phyloP scores from a whole-genome alignment of 1,140 invertebrate genomes.

The Anthonomus grandis region DNA sequence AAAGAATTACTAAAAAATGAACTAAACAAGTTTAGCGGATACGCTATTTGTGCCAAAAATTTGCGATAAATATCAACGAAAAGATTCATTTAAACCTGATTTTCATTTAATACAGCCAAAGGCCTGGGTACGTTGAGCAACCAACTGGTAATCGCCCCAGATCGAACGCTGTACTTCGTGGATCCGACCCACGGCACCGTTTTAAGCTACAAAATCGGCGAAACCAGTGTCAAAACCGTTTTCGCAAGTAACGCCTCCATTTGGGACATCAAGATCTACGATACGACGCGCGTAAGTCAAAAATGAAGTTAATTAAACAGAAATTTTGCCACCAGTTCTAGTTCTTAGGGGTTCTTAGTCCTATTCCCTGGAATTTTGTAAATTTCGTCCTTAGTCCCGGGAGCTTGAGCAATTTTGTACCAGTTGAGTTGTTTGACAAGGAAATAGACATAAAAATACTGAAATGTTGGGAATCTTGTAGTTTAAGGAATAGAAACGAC shows the following conservation, averaged over 20 bases:
- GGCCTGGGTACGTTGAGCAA: constrained; percentile 67
- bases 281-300: constrained; percentile 43
- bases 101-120: constrained; percentile 42
- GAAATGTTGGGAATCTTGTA: too few species aligned
- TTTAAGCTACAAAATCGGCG: constrained; percentile 49
- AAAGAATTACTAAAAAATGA: too few species aligned
- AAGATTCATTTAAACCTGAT: not conserved
- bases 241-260: constrained; percentile 56
- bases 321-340: too few species aligned
- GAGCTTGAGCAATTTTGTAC: too few species aligned
- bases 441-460: too few species aligned
- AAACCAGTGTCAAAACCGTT: constrained; percentile 47
- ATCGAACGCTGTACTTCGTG: constrained; percentile 67
- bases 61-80: not conserved
- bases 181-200: constrained; percentile 62
- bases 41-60: too few species aligned
- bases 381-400: too few species aligned
- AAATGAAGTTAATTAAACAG: constrained; percentile 42
- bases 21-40: too few species aligned
- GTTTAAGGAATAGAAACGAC: too few species aligned
- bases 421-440: too few species aligned
- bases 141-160: constrained; percentile 61
- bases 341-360: too few species aligned
- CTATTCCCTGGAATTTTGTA: too few species aligned
- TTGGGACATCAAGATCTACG: constrained; percentile 63